Conservation (phyloP, 2,113 vertebrate species). For the Tyto alba region DNA sequence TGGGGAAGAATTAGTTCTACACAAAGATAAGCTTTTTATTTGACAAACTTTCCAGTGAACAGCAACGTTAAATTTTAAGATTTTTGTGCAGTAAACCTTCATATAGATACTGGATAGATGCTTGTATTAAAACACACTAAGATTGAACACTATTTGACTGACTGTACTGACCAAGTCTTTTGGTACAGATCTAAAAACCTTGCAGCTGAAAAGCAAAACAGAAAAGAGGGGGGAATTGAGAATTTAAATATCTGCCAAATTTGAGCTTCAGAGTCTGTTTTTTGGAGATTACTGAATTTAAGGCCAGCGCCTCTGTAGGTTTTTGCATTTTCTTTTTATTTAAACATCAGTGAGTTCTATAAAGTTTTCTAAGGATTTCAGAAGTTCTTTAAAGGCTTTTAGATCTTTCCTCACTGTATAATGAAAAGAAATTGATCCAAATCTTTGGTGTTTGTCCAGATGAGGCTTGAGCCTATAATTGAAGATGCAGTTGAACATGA, state of each 20-base stretch:
- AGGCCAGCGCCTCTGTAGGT: conserved; percentile 52
- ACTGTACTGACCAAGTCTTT: neutral
- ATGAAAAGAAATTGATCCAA: conserved; percentile 83
- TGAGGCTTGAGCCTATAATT: conserved; percentile 98
- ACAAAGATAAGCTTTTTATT: neutral
- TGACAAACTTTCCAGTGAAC: neutral
- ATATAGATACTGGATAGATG: neutral
- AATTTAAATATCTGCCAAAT: neutral
- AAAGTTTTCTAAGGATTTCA: conserved; percentile 37
- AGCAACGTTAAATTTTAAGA: neutral
- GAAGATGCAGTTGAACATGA: conserved; percentile 97
- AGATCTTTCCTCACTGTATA: conserved; percentile 77
- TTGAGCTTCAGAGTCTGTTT: neutral
- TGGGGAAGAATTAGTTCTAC: neutral
- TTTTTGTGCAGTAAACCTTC: neutral
- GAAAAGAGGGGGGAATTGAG: neutral
- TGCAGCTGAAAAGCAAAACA: neutral
- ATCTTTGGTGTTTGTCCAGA: conserved; percentile 89
- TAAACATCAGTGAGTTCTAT: conserved; percentile 45
- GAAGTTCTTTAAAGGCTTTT: conserved; percentile 64
- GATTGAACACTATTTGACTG: neutral
- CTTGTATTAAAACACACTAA: neutral
- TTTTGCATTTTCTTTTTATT: conserved; percentile 50
- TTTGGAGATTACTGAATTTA: neutral
- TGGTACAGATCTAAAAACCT: neutral